Percentiles rank a stretch among this genome's conserved stretches.
These are phyloP conservation scores for Chrysina gloriosa DNA, from an alignment of 2,888 invertebrate genomes.

Conservation along the genomic window DNA sequence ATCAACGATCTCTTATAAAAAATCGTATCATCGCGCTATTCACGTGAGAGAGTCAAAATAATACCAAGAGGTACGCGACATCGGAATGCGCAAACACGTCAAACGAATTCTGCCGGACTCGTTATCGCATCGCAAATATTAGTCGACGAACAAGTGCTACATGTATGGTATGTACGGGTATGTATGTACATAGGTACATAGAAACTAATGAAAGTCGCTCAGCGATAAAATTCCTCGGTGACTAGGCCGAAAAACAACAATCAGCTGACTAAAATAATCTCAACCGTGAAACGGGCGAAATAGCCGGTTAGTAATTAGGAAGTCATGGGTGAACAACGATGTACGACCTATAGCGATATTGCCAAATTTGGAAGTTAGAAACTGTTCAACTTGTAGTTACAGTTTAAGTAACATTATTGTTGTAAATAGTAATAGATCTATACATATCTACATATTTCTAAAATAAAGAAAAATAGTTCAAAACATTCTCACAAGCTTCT, in stretches of 20 bases:
- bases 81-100: constrained; percentile 20
- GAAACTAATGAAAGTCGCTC: neutral
- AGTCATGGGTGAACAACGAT: too few species aligned
- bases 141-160: constrained; percentile 11
- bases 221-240: constrained; percentile 15
- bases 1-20: too few species aligned
- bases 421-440: too few species aligned
- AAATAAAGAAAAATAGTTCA: too few species aligned
- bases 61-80: neutral
- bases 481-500: too few species aligned
- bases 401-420: too few species aligned
- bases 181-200: neutral
- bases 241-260: constrained; percentile 2
- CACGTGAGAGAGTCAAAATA: neutral
- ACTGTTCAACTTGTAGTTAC: too few species aligned
- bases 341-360: too few species aligned
- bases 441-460: too few species aligned
- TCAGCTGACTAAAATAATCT: constrained; percentile 1
- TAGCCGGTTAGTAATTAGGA: neutral
- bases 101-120: neutral
- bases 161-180: too few species aligned
- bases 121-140: constrained; percentile 25
- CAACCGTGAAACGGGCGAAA: neutral
- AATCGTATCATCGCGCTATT: too few species aligned
- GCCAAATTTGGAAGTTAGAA: too few species aligned